phyloP scores from a whole-genome alignment of 2,797 vertebrate genomes.

The Phoxinus dragarum region DNA sequence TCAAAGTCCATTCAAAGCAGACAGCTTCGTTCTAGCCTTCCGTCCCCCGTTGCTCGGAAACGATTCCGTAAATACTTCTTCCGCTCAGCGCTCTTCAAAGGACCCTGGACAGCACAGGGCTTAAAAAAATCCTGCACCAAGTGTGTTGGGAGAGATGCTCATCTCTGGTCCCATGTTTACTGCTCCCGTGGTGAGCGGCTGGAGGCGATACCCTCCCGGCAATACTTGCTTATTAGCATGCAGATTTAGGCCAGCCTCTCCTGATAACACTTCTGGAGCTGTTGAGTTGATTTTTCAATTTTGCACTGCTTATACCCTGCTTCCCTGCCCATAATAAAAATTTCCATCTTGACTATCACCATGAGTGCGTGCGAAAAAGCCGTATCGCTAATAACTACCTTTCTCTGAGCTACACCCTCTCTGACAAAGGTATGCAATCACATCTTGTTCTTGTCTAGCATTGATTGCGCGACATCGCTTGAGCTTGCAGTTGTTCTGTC shows the following conservation, averaged over 20 bases:
- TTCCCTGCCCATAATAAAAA: slow-evolving; percentile 49
- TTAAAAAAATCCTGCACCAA: slow-evolving; percentile 53
- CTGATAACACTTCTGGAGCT: slow-evolving; percentile 55
- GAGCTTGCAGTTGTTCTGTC: slow-evolving; percentile 37
- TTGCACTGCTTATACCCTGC: slow-evolving; percentile 39
- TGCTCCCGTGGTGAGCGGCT: slow-evolving; percentile 24
- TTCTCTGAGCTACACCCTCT: slow-evolving; percentile 49
- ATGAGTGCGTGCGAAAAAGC: slow-evolving; percentile 17
- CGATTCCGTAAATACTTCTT: slow-evolving; percentile 32
- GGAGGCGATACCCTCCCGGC: slow-evolving; percentile 30
- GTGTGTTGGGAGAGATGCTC: slow-evolving; percentile 45
- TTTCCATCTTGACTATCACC: slow-evolving; percentile 43
- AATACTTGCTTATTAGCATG: slow-evolving; percentile 56
- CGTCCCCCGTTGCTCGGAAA: slow-evolving; percentile 20
- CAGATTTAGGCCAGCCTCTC: slow-evolving; percentile 54
- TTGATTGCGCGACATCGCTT: slow-evolving; percentile 52
- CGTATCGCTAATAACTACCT: slow-evolving; percentile 45
- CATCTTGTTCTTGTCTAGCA: slow-evolving; percentile 35
- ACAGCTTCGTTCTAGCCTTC: neutral
- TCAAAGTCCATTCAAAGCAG: slow-evolving; percentile 23
- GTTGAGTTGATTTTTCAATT: slow-evolving; percentile 59
- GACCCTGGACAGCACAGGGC: slow-evolving; percentile 5
- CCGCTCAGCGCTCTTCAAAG: slow-evolving; percentile 46
- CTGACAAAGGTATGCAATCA: slow-evolving; percentile 51
- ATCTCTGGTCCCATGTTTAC: slow-evolving; percentile 31